Percentiles rank a stretch among this genome's conserved stretches.
Conservation (phyloP, 2,113 vertebrate species). For the Calidris pugnax region DNA sequence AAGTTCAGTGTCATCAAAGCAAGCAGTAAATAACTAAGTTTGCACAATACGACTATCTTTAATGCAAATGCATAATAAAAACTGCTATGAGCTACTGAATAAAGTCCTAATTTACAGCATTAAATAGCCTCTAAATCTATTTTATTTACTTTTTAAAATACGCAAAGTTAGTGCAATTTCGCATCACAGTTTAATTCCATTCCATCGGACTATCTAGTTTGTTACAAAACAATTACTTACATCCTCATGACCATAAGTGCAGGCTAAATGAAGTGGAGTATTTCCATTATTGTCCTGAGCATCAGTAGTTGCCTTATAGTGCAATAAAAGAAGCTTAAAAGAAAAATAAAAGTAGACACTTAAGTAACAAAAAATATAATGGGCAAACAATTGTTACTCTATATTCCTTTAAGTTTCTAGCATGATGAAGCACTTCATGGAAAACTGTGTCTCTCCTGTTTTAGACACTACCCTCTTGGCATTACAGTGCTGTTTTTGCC, state of each 20-base stretch:
- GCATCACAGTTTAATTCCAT: neutral
- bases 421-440: neutral
- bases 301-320: constrained; percentile 89
- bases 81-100: neutral
- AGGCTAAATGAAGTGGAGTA: constrained; percentile 92
- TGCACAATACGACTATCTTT: neutral
- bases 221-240: constrained; percentile 74
- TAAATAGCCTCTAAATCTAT: neutral
- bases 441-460: neutral
- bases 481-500: neutral
- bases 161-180: neutral
- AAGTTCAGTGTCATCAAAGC: neutral
- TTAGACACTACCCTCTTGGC: neutral
- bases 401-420: neutral
- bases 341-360: neutral
- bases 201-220: neutral
- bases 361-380: constrained; percentile 3
- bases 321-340: constrained; percentile 88
- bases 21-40: neutral
- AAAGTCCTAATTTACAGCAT: neutral
- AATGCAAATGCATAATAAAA: neutral
- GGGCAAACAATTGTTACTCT: neutral
- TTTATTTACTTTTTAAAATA: neutral
- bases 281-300: constrained; percentile 93
- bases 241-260: constrained; percentile 92